Evolutionary conservation across 2,113 vertebrate species (phyloP).

Genomic region (Chaetura pelagica): DNA sequence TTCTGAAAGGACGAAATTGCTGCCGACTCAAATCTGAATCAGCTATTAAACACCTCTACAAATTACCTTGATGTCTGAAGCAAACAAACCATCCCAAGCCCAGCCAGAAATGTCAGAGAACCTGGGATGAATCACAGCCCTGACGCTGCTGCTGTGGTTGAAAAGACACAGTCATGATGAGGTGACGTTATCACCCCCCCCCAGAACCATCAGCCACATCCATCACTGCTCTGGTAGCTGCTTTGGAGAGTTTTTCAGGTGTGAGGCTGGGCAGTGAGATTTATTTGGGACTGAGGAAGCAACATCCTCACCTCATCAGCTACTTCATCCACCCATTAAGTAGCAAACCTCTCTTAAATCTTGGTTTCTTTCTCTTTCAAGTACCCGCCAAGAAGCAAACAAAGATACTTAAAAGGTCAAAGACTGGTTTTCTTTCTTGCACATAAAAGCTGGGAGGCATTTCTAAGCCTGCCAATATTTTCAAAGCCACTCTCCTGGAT

Average conservation of each 20-base stretch:
- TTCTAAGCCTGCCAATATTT: background rate
- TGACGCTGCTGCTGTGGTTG: background rate
- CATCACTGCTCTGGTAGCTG: background rate
- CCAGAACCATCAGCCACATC: background rate
- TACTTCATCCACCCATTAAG: background rate
- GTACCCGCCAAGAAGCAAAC: conserved; percentile 1
- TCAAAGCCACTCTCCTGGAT: background rate
- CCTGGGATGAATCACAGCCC: background rate
- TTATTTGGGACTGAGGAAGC: background rate
- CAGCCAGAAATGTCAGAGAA: background rate
- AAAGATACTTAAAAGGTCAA: background rate
- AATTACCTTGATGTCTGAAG: background rate
- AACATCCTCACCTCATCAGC: background rate
- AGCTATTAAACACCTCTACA: conserved; percentile 27
- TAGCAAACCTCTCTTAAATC: background rate
- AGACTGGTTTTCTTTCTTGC: background rate
- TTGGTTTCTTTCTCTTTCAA: background rate
- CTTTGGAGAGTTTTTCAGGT: background rate
- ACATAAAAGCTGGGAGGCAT: background rate
- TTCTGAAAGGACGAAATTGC: background rate
- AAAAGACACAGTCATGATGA: background rate
- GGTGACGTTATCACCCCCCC: background rate
- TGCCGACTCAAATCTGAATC: conserved; percentile 22
- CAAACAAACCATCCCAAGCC: background rate
- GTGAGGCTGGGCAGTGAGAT: background rate